These are phyloP conservation scores for Spodoptera picta DNA, from an alignment of 2,888 invertebrate genomes.

Conservation along the genomic window DNA sequence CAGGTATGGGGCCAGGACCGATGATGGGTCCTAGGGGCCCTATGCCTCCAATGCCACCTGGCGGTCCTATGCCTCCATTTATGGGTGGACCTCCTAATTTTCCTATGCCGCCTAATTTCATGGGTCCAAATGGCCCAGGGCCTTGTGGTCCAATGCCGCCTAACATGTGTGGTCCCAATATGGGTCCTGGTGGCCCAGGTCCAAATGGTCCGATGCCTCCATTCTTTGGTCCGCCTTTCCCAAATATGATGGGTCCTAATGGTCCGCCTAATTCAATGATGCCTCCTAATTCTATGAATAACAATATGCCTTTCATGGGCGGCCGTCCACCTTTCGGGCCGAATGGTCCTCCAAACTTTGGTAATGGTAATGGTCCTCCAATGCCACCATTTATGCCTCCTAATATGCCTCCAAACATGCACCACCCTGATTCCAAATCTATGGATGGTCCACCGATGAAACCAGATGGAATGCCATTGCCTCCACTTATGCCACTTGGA, in stretches of 20 bases:
- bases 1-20: constrained; percentile 60
- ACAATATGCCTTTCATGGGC: constrained; percentile 78
- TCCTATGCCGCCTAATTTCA: constrained; percentile 79
- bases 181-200: constrained; percentile 58
- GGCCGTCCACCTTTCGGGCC: constrained; percentile 79
- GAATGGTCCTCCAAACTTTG: constrained; percentile 71
- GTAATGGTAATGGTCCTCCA: constrained; percentile 65
- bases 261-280: constrained; percentile 71
- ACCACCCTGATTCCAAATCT: constrained; percentile 63
- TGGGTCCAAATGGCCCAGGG: constrained; percentile 78
- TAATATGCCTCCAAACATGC: constrained; percentile 60
- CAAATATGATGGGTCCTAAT: constrained; percentile 69
- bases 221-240: constrained; percentile 58
- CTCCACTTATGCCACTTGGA: constrained; percentile 68
- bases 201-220: constrained; percentile 67
- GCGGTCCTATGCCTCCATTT: constrained; percentile 71
- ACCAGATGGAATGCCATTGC: constrained; percentile 58
- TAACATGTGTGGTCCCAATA: constrained; percentile 70
- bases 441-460: constrained; percentile 56
- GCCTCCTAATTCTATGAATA: constrained; percentile 61
- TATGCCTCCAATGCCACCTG: constrained; percentile 61
- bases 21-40: constrained; percentile 66
- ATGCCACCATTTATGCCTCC: constrained; percentile 74
- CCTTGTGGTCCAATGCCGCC: constrained; percentile 62
- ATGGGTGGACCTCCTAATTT: constrained; percentile 80